phyloP scores from a whole-genome alignment of 1,140 invertebrate genomes.

The Conus ventricosus region DNA sequence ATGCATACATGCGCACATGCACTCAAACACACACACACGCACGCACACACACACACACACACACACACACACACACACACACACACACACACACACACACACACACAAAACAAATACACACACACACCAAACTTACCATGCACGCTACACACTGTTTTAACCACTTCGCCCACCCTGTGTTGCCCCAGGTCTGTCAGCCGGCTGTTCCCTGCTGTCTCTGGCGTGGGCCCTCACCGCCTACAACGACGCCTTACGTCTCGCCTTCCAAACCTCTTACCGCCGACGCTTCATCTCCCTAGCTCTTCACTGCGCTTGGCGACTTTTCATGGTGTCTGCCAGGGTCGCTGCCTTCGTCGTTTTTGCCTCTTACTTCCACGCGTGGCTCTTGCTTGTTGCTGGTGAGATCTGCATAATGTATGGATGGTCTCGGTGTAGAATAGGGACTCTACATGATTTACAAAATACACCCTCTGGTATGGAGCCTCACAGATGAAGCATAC shows the following conservation, averaged over 20 bases:
- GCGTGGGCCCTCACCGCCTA: constrained; percentile 91
- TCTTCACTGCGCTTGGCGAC: constrained; percentile 79
- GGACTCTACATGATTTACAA: too few species aligned
- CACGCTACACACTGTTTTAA: too few species aligned
- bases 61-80: too few species aligned
- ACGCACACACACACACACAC: too few species aligned
- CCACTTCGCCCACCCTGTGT: constrained; percentile 6
- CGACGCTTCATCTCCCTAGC: constrained; percentile 79
- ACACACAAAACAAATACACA: too few species aligned
- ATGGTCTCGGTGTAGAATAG: too few species aligned
- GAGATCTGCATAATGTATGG: constrained; percentile 7
- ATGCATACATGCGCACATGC: too few species aligned
- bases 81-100: too few species aligned
- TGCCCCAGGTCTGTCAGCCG: constrained; percentile 70
- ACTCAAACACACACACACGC: too few species aligned
- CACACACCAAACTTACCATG: too few species aligned
- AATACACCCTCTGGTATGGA: too few species aligned
- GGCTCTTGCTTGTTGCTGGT: constrained; percentile 74
- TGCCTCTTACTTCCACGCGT: constrained; percentile 75
- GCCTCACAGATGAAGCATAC: too few species aligned
- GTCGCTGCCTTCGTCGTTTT: constrained; percentile 78
- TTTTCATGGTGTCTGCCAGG: constrained; percentile 83
- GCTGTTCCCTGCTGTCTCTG: constrained; percentile 85
- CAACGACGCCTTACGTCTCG: constrained; percentile 85
- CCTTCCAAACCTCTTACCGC: constrained; percentile 78